Evolutionary conservation across 92 coral and sea anemone species (phyloP), one percentile per base, ranked within the genome.

Genomic region (Heliopora coerulea): DNA sequence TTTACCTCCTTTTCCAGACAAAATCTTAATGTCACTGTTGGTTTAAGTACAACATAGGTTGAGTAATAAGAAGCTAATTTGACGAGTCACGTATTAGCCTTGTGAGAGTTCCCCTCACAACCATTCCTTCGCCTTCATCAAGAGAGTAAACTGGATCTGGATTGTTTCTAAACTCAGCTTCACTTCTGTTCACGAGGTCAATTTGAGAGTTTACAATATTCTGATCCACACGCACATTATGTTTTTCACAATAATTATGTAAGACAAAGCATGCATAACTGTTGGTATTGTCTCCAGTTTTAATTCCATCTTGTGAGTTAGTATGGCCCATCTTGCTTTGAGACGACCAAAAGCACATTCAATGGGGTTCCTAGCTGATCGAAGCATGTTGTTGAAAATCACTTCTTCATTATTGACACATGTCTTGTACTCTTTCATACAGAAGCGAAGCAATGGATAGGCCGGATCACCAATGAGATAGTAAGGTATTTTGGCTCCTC

Each of bases 61-160:
- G 42, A 12, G 42, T 37, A 37, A 37, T 37, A n/a, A n/a, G n/a
- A n/a, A n/a, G n/a, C n/a, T 37, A 4, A 37, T 4, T 4, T 24
- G 12, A 29, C 1, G 66, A 1, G 66, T 65, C 52, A 41, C 35
- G 74, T 63, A 84, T 77, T 61, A 79, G 23, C 9, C 60, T 52
- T 28, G 83, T 83, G 50, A 83, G 87, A 48, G 56, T 59, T 59
- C n/a, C 48, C 63, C 87, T 68, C 46, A 83, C 73, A 60, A 83
- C 57, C 12, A 49, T 78, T 27, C 87, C 87, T 58, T 69, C 82
- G 35, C 46, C 74, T 27, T 61, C 83, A 83, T 78, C 70, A 63
- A 31, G 68, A 60, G 87, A 77, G 69, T 66, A 76, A 83, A 68
- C 59, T 27, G 87, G 83, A 59, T 83, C 87, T 33, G 83, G 75